Conservation (phyloP, 2,797 vertebrate species). For the Acrocephalus scirpaceus region DNA sequence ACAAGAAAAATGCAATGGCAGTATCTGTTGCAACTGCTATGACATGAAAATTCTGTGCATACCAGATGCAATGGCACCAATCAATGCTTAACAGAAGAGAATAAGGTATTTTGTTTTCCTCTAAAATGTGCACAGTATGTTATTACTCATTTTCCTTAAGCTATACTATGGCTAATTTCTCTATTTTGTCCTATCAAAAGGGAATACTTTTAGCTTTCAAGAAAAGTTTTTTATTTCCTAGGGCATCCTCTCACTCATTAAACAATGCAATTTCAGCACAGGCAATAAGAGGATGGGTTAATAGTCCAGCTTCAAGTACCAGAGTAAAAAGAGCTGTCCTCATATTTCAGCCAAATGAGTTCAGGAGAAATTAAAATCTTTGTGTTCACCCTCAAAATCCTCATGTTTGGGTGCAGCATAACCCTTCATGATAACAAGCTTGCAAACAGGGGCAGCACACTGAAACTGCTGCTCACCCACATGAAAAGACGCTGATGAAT, state of each 20-base stretch:
- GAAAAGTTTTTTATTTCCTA: not conserved
- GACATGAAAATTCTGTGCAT: not conserved
- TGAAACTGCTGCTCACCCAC: not conserved
- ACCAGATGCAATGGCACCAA: not conserved
- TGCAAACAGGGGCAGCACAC: not conserved
- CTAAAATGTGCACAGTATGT: not conserved
- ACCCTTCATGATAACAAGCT: not conserved
- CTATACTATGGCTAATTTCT: not conserved
- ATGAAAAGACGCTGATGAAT: not conserved
- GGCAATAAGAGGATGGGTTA: not conserved
- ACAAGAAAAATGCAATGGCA: not conserved
- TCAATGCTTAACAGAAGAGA: not conserved
- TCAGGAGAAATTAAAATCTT: not conserved
- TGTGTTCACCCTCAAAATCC: not conserved
- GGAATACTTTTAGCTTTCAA: not conserved
- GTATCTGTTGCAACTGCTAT: not conserved
- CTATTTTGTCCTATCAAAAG: not conserved
- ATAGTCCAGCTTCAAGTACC: not conserved
- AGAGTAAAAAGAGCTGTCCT: not conserved
- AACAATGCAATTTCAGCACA: not conserved
- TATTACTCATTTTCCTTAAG: not conserved
- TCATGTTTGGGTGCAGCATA: not conserved
- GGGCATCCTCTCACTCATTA: not conserved
- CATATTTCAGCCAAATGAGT: not conserved
- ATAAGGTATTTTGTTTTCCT: not conserved